phyloP scores from a whole-genome alignment of 2,797 vertebrate genomes.

The Argentina silus region DNA sequence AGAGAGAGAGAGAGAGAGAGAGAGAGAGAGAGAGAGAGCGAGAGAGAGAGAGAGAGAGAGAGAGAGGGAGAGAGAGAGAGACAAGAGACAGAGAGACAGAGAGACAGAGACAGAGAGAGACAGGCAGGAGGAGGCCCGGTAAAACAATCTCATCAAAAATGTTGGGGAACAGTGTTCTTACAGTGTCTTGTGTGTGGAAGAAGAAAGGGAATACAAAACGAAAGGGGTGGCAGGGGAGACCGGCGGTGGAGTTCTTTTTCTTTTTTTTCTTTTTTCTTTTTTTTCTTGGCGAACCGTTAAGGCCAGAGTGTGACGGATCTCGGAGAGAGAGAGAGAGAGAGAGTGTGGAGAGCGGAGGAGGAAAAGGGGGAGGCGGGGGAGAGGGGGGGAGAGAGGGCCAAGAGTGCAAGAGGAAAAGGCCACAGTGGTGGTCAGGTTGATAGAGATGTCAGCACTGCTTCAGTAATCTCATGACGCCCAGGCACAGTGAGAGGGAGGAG shows the following conservation, averaged over 20 bases:
- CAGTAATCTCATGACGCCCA: slow-evolving; percentile 84
- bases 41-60: slow-evolving; percentile 6
- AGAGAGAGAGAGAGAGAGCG: slow-evolving; percentile 36
- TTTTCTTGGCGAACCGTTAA: slow-evolving; percentile 73
- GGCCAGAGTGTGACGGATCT: slow-evolving; percentile 87
- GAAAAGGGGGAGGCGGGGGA: slow-evolving; percentile 35
- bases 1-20: neutral
- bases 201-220: neutral
- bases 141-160: slow-evolving; percentile 6
- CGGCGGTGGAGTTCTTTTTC: slow-evolving; percentile 51
- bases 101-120: neutral
- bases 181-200: slow-evolving; percentile 8
- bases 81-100: slow-evolving; percentile 13
- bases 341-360: slow-evolving; percentile 33
- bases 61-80: neutral
- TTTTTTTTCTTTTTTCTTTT: slow-evolving; percentile 33
- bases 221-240: slow-evolving; percentile 11
- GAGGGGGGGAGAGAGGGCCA: neutral
- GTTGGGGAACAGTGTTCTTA: slow-evolving; percentile 28
- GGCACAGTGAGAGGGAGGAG: slow-evolving; percentile 75
- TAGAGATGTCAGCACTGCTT: slow-evolving; percentile 89
- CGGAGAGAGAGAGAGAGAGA: slow-evolving; percentile 57
- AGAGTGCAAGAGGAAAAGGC: slow-evolving; percentile 56
- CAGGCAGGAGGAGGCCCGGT: slow-evolving; percentile 54
- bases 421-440: slow-evolving; percentile 82